phyloP scores from a whole-genome alignment of 2,888 invertebrate species.

The Graphium colonna region DNA sequence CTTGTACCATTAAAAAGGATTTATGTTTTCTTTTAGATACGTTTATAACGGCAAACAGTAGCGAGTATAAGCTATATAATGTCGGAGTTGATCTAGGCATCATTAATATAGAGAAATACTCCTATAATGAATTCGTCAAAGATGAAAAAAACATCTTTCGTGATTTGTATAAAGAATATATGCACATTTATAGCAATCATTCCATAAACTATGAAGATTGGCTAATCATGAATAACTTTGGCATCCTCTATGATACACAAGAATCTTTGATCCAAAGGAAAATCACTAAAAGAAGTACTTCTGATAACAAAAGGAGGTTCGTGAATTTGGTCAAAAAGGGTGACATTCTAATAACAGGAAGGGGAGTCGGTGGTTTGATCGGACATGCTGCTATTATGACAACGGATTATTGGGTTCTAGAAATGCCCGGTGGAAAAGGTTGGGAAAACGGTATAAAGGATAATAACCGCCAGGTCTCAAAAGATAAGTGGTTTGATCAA shows the following conservation, averaged over 20 bases:
- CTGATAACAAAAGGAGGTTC: slow-evolving; percentile 47
- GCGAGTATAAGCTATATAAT: slow-evolving; percentile 31
- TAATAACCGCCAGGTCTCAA: slow-evolving; percentile 49
- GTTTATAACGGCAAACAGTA: too few relatives aligned
- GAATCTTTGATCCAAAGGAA: slow-evolving; percentile 50
- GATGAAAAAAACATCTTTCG: slow-evolving; percentile 52
- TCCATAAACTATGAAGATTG: slow-evolving; percentile 55
- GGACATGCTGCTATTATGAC: slow-evolving; percentile 57
- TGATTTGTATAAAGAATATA: slow-evolving; percentile 44
- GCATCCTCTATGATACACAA: slow-evolving; percentile 49
- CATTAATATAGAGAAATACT: slow-evolving; percentile 58
- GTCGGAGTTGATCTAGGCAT: slow-evolving; percentile 50
- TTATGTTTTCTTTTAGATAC: too few relatives aligned
- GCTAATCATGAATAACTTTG: slow-evolving; percentile 58
- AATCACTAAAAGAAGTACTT: slow-evolving; percentile 47
- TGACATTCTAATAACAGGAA: slow-evolving; percentile 46
- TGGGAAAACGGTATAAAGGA: slow-evolving; percentile 41
- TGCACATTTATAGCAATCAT: slow-evolving; percentile 38
- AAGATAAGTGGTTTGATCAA: slow-evolving; percentile 47
- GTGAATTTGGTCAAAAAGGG: slow-evolving; percentile 48
- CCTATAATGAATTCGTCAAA: slow-evolving; percentile 44
- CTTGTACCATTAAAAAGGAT: too few relatives aligned
- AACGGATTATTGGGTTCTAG: slow-evolving; percentile 47
- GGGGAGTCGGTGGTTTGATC: slow-evolving; percentile 43
- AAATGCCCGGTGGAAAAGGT: slow-evolving; percentile 49